Percentiles rank a stretch among this genome's conserved stretches.
Evolutionary conservation across 2,888 invertebrate genomes (phyloP).

Genomic region (Hipparchia semele): DNA sequence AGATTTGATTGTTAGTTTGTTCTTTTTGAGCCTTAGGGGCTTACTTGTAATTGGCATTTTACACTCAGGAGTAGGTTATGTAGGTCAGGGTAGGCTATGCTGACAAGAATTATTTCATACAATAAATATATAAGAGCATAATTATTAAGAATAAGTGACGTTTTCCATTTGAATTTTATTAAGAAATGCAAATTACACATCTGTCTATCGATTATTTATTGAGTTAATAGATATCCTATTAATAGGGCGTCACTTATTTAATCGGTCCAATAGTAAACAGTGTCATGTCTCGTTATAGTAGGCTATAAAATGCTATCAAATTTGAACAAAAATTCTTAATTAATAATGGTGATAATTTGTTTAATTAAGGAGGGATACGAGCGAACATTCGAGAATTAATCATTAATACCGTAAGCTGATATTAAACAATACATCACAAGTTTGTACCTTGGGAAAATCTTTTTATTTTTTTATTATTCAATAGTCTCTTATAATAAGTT

Average conservation of each 20-base stretch:
- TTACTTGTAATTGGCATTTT: background rate
- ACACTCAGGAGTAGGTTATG: too few relatives aligned
- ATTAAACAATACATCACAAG: slow-evolving; percentile 43
- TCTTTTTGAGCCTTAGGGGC: too few relatives aligned
- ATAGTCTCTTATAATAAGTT: slow-evolving; percentile 30
- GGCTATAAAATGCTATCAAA: slow-evolving; percentile 43
- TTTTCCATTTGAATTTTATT: too few relatives aligned
- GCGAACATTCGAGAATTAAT: slow-evolving; percentile 48
- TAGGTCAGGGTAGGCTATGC: too few relatives aligned
- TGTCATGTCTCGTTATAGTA: background rate
- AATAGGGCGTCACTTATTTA: background rate
- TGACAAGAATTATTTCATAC: too few relatives aligned
- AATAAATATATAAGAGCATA: too few relatives aligned
- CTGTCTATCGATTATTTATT: too few relatives aligned
- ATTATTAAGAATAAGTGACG: too few relatives aligned
- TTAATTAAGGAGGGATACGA: slow-evolving; percentile 41
- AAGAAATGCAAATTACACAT: too few relatives aligned
- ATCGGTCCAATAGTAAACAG: background rate
- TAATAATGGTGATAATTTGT: slow-evolving; percentile 43
- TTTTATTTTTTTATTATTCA: background rate
- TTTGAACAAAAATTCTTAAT: slow-evolving; percentile 46
- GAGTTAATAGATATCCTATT: too few relatives aligned
- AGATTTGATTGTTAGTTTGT: too few relatives aligned
- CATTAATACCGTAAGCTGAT: slow-evolving; percentile 42
- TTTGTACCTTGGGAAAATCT: slow-evolving; percentile 40